Percentiles rank a stretch among this genome's conserved stretches.
Conservation (phyloP, 2,888 invertebrate genomes). For the Vannuccia rotundouncinata region DNA sequence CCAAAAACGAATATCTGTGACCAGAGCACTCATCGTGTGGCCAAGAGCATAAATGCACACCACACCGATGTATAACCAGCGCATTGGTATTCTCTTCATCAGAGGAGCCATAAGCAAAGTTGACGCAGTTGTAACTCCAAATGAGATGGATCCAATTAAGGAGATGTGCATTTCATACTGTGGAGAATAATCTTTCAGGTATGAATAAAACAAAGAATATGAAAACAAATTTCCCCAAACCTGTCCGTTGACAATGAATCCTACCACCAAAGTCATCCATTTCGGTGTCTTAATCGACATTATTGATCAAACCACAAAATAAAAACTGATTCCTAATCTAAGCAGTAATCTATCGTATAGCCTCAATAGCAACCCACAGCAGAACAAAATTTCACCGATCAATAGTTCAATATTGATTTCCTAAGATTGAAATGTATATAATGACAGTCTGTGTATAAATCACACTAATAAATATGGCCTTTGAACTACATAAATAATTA, state of each 20-base stretch:
- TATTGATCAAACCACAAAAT: no score
- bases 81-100: background rate
- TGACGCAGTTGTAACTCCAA: background rate
- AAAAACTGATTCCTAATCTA: no score
- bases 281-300: background rate
- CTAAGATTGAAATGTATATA: no score
- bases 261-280: background rate
- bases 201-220: background rate
- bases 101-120: background rate
- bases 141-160: background rate
- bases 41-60: background rate
- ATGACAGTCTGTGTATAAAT: no score
- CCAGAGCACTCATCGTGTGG: background rate
- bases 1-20: background rate
- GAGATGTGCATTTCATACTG: background rate
- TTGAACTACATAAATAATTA: no score
- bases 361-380: no score
- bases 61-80: background rate
- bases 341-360: no score
- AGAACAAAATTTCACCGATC: no score
- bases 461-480: no score
- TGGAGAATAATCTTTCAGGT: background rate
- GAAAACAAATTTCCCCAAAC: background rate
- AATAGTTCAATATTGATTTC: no score
- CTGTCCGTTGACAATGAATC: background rate